phyloP scores from a whole-genome alignment of 2,113 vertebrate species.

The Trogon surrucura region DNA sequence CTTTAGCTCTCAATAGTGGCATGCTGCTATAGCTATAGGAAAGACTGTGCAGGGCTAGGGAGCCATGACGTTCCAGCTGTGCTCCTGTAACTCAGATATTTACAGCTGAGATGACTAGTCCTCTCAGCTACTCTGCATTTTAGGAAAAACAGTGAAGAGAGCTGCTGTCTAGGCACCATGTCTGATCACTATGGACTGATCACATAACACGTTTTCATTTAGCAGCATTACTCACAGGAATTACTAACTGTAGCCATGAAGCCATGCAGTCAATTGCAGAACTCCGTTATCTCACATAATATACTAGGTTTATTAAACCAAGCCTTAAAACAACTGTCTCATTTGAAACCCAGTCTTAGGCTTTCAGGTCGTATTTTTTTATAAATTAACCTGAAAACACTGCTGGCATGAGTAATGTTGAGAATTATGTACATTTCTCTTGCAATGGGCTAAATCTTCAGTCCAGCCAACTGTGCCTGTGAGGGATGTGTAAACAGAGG shows the following conservation, averaged over 20 bases:
- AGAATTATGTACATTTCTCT: not conserved
- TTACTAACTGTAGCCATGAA: constrained; percentile 22
- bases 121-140: constrained; percentile 20
- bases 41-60: constrained; percentile 21
- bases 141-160: constrained; percentile 21
- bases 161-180: not conserved
- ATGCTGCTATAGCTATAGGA: constrained; percentile 52
- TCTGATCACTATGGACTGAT: not conserved
- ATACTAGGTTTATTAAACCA: constrained; percentile 45
- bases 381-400: not conserved
- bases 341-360: constrained; percentile 10
- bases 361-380: constrained; percentile 6
- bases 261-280: not conserved
- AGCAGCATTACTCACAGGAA: constrained; percentile 16
- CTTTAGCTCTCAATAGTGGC: constrained; percentile 49
- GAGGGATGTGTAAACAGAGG: not conserved
- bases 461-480: not conserved
- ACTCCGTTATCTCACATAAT: constrained; percentile 16
- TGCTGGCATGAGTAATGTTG: not conserved
- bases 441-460: not conserved
- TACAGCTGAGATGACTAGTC: constrained; percentile 58
- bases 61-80: constrained; percentile 43
- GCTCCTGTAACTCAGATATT: constrained; percentile 56
- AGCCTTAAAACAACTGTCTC: constrained; percentile 13
- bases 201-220: not conserved